Percentiles rank a stretch among this genome's conserved stretches.
Conservation (phyloP, 1,140 invertebrate species). For the Zaprionus inermis region DNA sequence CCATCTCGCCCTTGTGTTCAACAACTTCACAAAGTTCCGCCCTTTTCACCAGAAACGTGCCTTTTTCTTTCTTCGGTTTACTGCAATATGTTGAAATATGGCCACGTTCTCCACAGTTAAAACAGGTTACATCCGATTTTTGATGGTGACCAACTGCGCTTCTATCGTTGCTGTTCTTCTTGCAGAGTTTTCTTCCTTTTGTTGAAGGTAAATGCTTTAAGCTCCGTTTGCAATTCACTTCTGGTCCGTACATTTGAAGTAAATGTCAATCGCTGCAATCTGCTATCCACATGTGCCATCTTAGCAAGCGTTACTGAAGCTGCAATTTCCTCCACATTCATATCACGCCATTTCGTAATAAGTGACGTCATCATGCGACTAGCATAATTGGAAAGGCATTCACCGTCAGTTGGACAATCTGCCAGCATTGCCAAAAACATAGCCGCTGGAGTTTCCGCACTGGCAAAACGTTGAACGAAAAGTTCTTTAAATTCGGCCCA, state of each 20-base stretch:
- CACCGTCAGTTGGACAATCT: conserved; percentile 26
- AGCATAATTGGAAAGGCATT: conserved; percentile 37
- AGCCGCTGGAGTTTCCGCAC: neutral
- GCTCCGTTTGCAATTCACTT: too few species aligned
- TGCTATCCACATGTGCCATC: conserved; percentile 20
- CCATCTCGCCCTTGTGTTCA: conserved; percentile 17
- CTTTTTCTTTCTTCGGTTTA: conserved; percentile 26
- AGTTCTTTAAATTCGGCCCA: conserved; percentile 14
- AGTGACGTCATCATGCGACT: conserved; percentile 33
- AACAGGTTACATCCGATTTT: conserved; percentile 2
- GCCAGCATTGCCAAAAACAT: neutral
- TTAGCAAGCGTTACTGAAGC: conserved; percentile 29
- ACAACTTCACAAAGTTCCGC: conserved; percentile 25
- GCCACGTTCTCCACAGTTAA: neutral
- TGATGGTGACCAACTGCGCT: conserved; percentile 7
- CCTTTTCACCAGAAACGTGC: conserved; percentile 20
- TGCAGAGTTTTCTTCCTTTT: conserved; percentile 39
- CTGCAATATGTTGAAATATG: conserved; percentile 26
- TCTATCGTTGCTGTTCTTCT: conserved; percentile 16
- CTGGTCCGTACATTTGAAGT: too few species aligned
- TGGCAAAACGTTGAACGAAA: conserved; percentile 7
- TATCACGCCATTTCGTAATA: conserved; percentile 18
- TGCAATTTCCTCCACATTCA: conserved; percentile 14
- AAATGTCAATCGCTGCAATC: too few species aligned
- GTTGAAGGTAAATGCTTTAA: too few species aligned